Percentiles rank a stretch among this genome's conserved stretches.
phyloP scores from a whole-genome alignment of 2,888 invertebrate species.

The Drosophila austrosaltans region DNA sequence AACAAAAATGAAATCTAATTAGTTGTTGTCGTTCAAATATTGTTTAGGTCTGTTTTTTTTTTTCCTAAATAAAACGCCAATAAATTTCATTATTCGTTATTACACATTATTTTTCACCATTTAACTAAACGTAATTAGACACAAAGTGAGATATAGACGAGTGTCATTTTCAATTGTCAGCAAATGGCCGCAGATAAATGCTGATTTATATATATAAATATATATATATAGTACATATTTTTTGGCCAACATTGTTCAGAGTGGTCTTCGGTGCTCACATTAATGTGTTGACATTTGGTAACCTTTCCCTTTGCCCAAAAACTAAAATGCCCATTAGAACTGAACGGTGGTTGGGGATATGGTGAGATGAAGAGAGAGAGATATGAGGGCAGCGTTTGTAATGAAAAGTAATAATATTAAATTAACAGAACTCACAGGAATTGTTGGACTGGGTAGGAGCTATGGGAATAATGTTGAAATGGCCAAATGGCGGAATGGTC shows the following conservation, averaged over 20 bases:
- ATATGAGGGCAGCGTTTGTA: conserved; percentile 55
- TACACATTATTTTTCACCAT: neutral
- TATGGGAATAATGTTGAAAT: conserved; percentile 40
- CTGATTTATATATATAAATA: conserved; percentile 58
- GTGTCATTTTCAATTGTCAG: conserved; percentile 72
- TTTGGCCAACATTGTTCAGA: neutral
- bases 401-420: conserved; percentile 81
- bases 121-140: conserved; percentile 8
- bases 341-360: conserved; percentile 40
- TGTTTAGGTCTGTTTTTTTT: neutral
- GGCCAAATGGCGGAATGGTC: conserved; percentile 24
- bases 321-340: conserved; percentile 36
- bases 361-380: conserved; percentile 6
- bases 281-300: conserved; percentile 74
- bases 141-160: conserved; percentile 2
- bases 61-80: neutral
- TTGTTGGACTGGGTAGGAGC: conserved; percentile 51
- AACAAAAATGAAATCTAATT: no score
- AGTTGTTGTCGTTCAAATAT: neutral
- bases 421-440: conserved; percentile 76
- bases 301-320: conserved; percentile 4
- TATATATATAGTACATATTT: neutral
- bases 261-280: conserved; percentile 40
- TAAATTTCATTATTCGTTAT: conserved; percentile 50
- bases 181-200: conserved; percentile 67